Evolutionary conservation across 37 sponge, comb jelly and placozoan genomes (phyloP).

Genomic region (Hexactinellida sp.): DNA sequence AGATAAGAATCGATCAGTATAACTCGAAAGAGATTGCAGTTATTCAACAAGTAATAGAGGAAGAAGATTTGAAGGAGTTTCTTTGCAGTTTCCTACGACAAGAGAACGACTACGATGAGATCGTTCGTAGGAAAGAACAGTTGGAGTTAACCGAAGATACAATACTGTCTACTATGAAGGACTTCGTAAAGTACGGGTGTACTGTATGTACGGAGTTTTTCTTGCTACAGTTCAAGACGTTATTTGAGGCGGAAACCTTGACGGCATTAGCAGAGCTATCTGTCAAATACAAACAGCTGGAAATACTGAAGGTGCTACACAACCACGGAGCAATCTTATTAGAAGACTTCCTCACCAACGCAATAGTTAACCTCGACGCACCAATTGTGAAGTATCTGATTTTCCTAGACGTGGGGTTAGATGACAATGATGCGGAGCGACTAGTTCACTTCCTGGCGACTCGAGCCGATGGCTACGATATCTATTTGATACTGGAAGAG

Average conservation of each 20-base stretch:
- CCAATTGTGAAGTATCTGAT: not conserved
- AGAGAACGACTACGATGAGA: not conserved
- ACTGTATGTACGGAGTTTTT: not conserved
- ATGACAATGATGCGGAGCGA: not conserved
- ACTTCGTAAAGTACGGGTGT: not conserved
- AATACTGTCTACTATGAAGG: not conserved
- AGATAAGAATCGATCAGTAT: not conserved
- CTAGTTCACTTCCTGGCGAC: not conserved
- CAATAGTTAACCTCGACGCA: not conserved
- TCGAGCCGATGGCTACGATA: not conserved
- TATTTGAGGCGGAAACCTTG: not conserved
- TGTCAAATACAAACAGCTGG: not conserved
- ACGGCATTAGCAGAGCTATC: constrained; percentile 9
- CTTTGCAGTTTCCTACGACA: not conserved
- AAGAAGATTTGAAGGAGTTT: not conserved
- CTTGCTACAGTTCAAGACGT: not conserved
- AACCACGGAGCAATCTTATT: not conserved
- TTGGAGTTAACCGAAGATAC: not conserved
- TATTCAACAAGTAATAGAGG: not conserved
- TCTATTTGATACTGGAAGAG: not conserved
- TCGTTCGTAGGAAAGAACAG: not conserved
- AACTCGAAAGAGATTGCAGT: not conserved
- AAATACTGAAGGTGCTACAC: not conserved
- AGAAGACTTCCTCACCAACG: not conserved
- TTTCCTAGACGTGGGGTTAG: not conserved